Percentiles rank a stretch among this genome's conserved stretches.
Conservation (phyloP, 2,797 vertebrate genomes). For the Falco berigora region DNA sequence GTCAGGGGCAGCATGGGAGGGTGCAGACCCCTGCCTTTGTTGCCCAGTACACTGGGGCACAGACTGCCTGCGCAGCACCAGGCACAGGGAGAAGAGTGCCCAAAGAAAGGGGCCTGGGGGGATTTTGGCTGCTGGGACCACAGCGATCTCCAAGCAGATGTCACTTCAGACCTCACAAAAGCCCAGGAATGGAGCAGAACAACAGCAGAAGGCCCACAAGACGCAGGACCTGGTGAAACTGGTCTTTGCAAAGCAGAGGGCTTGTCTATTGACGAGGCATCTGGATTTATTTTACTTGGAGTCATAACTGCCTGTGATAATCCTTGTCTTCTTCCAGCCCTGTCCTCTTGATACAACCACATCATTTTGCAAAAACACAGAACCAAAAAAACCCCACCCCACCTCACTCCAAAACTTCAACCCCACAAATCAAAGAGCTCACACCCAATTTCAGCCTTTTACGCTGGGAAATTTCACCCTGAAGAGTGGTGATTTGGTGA, state of each 20-base stretch:
- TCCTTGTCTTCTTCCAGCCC: neutral
- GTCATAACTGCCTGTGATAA: neutral
- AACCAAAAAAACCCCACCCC: neutral
- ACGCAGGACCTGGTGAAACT: neutral
- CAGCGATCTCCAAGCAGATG: neutral
- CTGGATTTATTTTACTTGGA: neutral
- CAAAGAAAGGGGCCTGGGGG: neutral
- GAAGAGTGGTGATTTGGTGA: neutral
- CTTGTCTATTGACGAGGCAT: neutral
- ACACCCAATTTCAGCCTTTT: neutral
- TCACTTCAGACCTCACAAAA: neutral
- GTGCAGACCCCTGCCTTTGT: neutral
- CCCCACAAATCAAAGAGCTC: neutral
- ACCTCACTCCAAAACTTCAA: neutral
- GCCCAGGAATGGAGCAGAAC: neutral
- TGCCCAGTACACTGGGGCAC: neutral
- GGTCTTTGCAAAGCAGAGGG: neutral
- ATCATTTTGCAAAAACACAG: neutral
- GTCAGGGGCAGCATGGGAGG: neutral
- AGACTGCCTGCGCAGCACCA: neutral
- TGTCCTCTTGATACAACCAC: neutral
- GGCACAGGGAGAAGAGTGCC: neutral
- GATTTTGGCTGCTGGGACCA: neutral
- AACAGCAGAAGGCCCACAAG: neutral
- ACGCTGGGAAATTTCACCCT: neutral